Percentiles rank a stretch among this genome's conserved stretches.
Evolutionary conservation across 2,797 vertebrate species (phyloP).

Genomic region (Phataginus tricuspis): DNA sequence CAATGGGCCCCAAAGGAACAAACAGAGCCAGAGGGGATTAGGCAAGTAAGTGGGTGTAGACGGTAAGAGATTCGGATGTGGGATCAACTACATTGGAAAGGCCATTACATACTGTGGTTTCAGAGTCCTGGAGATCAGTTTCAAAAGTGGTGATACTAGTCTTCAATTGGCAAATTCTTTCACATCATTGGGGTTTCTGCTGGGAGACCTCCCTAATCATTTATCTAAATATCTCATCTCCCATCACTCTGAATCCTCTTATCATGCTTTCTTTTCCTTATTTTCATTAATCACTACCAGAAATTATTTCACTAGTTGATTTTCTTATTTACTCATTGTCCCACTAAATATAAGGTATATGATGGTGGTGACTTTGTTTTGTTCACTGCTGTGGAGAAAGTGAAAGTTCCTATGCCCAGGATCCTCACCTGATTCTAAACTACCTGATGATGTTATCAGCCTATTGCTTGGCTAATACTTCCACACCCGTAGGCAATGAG

Average conservation of each 20-base stretch:
- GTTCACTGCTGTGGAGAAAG: not conserved
- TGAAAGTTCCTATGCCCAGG: too few relatives aligned
- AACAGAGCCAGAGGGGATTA: not conserved
- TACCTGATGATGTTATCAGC: too few relatives aligned
- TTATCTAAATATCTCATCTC: not conserved
- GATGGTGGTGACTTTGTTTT: not conserved
- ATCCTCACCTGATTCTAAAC: too few relatives aligned
- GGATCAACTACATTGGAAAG: not conserved
- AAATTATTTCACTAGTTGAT: not conserved
- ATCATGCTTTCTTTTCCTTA: not conserved
- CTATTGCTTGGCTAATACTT: too few relatives aligned
- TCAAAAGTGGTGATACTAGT: not conserved
- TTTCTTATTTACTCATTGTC: not conserved
- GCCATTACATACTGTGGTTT: not conserved
- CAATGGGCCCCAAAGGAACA: not conserved
- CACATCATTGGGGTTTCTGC: not conserved
- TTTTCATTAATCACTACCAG: not conserved
- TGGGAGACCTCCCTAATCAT: not conserved
- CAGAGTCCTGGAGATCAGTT: not conserved
- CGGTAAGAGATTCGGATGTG: not conserved
- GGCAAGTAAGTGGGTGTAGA: not conserved
- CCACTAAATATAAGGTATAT: not conserved
- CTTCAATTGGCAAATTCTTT: not conserved
- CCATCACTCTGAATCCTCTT: not conserved
- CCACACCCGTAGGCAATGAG: too few relatives aligned